Evolutionary conservation across 2,113 vertebrate species (phyloP), one percentile per base, ranked within the genome.

Genomic region (Pyxicephalus adspersus): DNA sequence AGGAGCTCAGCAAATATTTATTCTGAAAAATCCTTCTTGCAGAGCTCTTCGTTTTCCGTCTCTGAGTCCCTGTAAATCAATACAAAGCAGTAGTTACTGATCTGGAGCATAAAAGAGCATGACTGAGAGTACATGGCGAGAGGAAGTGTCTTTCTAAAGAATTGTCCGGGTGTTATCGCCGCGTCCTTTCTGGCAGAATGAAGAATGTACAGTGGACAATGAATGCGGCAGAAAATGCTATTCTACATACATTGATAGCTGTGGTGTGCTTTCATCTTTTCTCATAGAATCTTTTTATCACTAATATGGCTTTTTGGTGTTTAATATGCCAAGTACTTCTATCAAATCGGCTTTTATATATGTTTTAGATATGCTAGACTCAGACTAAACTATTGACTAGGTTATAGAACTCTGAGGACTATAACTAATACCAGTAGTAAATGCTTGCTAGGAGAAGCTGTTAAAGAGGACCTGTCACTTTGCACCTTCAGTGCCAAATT

Each of bases 221-320:
- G 28, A 11, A 29, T 4, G 15, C 22, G 8, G 58, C n/a, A 29
- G n/a, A 9, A 57, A 55, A 57, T 67, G 9, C 52, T 57, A 19
- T 4, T 22, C 19, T 25, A 58, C 29, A 67, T 29, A 58, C 28
- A 77, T 18, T 29, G 22, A 18, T 13, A 45, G 38, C n/a, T 13
- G 34, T 45, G 51, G 38, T 28, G 19, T n/a, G 26, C 64, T 78
- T 78, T 67, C n/a, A 29, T 66, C 70, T 54, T 22, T 2, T 18
- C 25, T 17, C 45, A 55, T 55, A 67, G 63, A 25, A 64, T n/a
- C 13, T 31, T 67, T 78, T 78, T 67, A 78, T 78, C 64, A 55
- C 20, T 31, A 13, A 6, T 45, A 2, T 45, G 38, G 38, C 8
- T 45, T 9, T 13, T 45, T 45, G 38, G 7, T 13, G 11, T 45